These are phyloP conservation scores for Cordilura impudica DNA, from an alignment of 2,888 invertebrate genomes.

Conservation along the genomic window DNA sequence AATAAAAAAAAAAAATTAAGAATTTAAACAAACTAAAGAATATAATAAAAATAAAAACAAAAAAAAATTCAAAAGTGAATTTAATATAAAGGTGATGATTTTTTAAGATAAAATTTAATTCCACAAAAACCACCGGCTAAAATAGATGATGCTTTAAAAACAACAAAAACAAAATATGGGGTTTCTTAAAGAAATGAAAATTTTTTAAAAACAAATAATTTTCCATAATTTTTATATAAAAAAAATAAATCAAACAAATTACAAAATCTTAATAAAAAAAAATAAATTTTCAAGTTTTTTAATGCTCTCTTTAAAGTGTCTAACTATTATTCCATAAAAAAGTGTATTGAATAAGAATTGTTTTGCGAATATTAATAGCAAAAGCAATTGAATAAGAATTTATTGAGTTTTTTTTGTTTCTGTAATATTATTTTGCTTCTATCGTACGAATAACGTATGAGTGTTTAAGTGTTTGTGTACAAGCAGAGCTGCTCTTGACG, in stretches of 20 bases:
- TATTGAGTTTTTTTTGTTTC: conserved; percentile 34
- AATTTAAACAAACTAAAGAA: neutral
- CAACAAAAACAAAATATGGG: conserved; percentile 12
- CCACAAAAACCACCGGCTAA: conserved; percentile 7
- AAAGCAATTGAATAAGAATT: conserved; percentile 55
- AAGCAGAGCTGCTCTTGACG: neutral
- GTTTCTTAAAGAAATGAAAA: neutral
- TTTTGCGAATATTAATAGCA: conserved; percentile 13
- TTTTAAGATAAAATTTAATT: conserved; percentile 12
- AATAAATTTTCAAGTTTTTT: conserved; percentile 2
- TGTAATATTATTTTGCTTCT: conserved; percentile 18
- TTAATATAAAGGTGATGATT: conserved; percentile 37
- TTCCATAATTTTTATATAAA: neutral
- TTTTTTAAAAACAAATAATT: neutral
- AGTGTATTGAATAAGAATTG: conserved; percentile 34
- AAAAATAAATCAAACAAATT: conserved; percentile 6
- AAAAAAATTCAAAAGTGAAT: conserved; percentile 5
- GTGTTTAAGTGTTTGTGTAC: neutral
- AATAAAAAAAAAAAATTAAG: conserved; percentile 1
- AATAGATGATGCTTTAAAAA: conserved; percentile 7
- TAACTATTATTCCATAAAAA: conserved; percentile 5
- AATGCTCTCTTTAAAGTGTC: neutral
- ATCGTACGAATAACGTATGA: neutral
- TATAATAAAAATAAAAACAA: neutral
- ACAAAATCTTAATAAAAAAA: neutral